Base-by-base conservation (phyloP, 2,113 vertebrate genomes). In the Theristicus caerulescens region DNA sequence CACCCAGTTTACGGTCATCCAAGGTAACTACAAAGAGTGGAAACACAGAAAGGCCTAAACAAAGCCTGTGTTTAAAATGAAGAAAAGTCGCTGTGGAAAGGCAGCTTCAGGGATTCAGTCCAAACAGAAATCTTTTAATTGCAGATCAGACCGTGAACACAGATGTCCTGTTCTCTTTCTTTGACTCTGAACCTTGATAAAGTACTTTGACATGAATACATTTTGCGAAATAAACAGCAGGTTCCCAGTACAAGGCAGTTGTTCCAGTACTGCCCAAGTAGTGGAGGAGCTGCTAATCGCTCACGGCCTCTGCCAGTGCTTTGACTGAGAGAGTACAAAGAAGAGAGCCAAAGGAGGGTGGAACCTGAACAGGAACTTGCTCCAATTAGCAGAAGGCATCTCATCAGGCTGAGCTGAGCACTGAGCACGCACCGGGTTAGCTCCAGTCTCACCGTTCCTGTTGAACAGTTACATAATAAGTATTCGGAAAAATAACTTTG, bases 361-460 rank as follows among this genome's bases (percentile, higher is more conserved):
- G 57, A 66, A 85, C 74, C 78, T 40, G 67, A 62, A 16, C 26
- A 65, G 58, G 38, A 95, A 2, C 74, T 88, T 74, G 87, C 93
- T 94, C 79, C 92, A 95, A 1, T 86, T 96, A 95, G 89, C n/a
- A 17, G 89, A 62, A 88, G 61, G 64, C 74, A 77, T 94, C 84
- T 88, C 51, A 25, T 80, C 74, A 70, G 81, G 7, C 58, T 4
- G 46, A 76, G 65, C 86, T 47, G 77, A 38, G 81, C 47, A 18
- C 5, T 2, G 52, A 80, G 79, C 79, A 20, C 10, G 0, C 74
- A 55, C 1, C 0, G 58, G 64, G 46, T 55, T 74, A 91, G 81
- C 78, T 64, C 54, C 58, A 61, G 19, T 29, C 80, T 82, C 1
- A 8, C 66, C 52, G 88, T 95, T 95, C 58, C 59, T 6, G 0